These are phyloP conservation scores for Patiria pectinifera DNA, from an alignment of 53 echinoderm and acorn worm genomes.

Conservation along the genomic window DNA sequence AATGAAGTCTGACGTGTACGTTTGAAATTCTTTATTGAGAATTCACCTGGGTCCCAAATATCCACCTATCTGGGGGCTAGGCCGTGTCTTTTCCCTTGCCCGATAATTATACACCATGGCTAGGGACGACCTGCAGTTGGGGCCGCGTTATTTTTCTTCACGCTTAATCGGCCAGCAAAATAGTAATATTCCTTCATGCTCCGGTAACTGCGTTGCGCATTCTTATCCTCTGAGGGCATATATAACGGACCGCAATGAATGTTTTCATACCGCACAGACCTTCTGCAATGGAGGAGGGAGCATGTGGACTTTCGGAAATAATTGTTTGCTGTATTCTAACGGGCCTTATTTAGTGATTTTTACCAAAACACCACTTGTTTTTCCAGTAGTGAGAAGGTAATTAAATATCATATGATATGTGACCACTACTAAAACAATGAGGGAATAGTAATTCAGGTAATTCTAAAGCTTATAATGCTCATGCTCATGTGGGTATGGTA, in stretches of 20 bases:
- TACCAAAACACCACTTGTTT: neutral
- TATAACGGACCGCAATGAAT: neutral
- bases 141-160: conserved; percentile 54
- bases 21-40: conserved; percentile 48
- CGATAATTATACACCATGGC: conserved; percentile 25
- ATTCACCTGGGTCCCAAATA: conserved; percentile 39
- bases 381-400: neutral
- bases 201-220: neutral
- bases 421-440: neutral
- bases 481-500: too few relatives aligned
- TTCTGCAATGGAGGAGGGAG: neutral
- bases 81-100: conserved; percentile 18
- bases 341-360: neutral
- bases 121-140: neutral
- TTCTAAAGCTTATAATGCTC: too few relatives aligned
- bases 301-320: neutral
- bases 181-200: conserved; percentile 50
- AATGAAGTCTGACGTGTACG: neutral
- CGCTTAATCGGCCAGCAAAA: conserved; percentile 46
- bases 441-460: too few relatives aligned
- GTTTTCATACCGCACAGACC: neutral
- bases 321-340: neutral
- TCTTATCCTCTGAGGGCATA: conserved; percentile 29
- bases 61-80: conserved; percentile 12
- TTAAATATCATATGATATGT: neutral